phyloP scores from a whole-genome alignment of 2,888 invertebrate genomes.

The Lepidocyrtinus sp. region DNA sequence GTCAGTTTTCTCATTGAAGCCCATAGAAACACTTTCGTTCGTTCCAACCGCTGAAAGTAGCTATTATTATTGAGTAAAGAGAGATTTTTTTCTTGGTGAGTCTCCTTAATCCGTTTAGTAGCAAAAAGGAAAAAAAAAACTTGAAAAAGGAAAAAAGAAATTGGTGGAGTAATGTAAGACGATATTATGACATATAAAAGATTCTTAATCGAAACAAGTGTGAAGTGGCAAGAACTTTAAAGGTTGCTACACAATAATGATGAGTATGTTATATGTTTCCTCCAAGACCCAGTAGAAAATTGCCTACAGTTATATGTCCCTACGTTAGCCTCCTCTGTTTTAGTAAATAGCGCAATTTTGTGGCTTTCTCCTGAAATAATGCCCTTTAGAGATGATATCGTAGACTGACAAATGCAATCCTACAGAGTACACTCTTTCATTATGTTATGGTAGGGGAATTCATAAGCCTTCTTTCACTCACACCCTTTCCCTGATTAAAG shows the following conservation, averaged over 20 bases:
- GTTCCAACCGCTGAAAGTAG: neutral
- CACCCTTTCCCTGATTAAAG: slow-evolving; percentile 27
- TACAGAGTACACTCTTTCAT: too few relatives aligned
- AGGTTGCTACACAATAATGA: neutral
- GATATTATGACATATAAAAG: slow-evolving; percentile 29
- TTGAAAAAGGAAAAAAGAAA: slow-evolving; percentile 23
- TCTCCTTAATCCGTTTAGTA: slow-evolving; percentile 51
- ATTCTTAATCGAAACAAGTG: slow-evolving; percentile 54
- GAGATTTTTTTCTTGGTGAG: slow-evolving; percentile 8
- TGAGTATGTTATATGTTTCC: neutral
- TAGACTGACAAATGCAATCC: too few relatives aligned
- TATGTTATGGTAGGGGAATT: too few relatives aligned
- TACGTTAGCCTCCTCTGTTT: neutral
- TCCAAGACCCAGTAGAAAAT: slow-evolving; percentile 23
- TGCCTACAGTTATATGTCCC: slow-evolving; percentile 44
- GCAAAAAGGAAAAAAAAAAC: slow-evolving; percentile 5
- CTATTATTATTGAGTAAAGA: slow-evolving; percentile 10
- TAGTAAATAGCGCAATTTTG: slow-evolving; percentile 54
- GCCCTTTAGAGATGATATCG: neutral
- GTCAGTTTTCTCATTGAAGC: neutral
- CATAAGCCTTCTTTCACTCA: neutral
- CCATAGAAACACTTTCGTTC: slow-evolving; percentile 1
- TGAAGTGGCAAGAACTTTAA: slow-evolving; percentile 53
- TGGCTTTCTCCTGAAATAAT: slow-evolving; percentile 32
- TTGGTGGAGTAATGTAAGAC: slow-evolving; percentile 1